Percentiles rank a stretch among this genome's conserved stretches.
These are phyloP conservation scores for Sebastes hopkinsi DNA, from an alignment of 2,797 vertebrate species.

Conservation along the genomic window DNA sequence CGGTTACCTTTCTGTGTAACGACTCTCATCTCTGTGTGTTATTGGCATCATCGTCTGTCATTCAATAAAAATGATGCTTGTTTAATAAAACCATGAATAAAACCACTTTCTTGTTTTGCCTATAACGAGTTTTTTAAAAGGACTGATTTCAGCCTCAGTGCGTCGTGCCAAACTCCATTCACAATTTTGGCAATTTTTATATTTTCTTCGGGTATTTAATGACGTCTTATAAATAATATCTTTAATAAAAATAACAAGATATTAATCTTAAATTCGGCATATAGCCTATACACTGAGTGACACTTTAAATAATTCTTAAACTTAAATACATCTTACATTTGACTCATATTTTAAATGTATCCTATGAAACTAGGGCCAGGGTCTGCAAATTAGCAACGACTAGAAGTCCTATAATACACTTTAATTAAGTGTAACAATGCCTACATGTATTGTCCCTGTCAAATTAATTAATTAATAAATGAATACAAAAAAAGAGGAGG, in stretches of 20 bases:
- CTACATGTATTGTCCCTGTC: no score
- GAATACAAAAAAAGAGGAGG: background rate
- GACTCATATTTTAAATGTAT: background rate
- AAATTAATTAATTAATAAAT: no score
- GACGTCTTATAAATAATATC: background rate
- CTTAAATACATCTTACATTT: background rate
- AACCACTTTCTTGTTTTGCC: conserved; percentile 45
- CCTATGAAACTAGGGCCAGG: no score
- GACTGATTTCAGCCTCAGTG: no score
- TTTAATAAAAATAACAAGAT: background rate
- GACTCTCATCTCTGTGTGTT: conserved; percentile 55
- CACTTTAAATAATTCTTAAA: background rate
- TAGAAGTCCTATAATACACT: no score
- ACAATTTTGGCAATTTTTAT: background rate
- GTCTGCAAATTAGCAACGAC: no score
- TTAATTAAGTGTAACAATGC: no score
- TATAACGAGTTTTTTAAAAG: background rate
- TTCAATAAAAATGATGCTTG: conserved; percentile 75
- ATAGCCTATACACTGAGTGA: background rate
- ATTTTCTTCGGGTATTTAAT: background rate
- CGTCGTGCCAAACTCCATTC: background rate
- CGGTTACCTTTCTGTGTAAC: conserved; percentile 46
- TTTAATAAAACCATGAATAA: conserved; percentile 76
- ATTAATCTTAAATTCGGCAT: background rate
- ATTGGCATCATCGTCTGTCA: conserved; percentile 56